Evolutionary conservation across 1,140 invertebrate genomes (phyloP).

Genomic region (Planococcus citri): DNA sequence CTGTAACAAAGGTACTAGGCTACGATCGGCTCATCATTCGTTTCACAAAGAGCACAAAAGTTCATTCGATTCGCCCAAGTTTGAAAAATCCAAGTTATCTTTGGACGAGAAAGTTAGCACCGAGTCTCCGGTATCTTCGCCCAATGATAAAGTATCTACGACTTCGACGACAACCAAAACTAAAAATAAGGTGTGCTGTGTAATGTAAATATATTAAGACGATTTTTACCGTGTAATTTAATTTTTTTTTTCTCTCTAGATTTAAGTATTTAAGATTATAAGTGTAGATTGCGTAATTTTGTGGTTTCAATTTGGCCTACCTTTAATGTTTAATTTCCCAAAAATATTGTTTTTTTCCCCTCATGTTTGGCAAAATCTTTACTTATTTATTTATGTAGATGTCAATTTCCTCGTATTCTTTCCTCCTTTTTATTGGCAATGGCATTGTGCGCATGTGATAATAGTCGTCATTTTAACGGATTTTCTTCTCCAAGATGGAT

Average conservation of each 20-base stretch:
- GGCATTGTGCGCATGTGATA: background rate
- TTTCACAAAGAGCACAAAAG: slow-evolving; percentile 10
- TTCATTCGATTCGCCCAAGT: slow-evolving; percentile 8
- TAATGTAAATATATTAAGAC: background rate
- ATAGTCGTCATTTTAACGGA: background rate
- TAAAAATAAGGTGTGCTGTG: slow-evolving; percentile 13
- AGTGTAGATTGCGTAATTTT: background rate
- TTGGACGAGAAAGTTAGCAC: background rate
- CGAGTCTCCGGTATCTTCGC: background rate
- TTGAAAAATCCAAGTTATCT: background rate
- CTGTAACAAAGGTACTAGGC: background rate
- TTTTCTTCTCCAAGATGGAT: background rate
- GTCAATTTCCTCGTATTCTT: background rate
- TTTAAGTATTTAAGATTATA: background rate
- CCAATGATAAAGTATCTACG: background rate
- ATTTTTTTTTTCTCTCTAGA: no score
- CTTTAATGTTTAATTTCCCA: background rate
- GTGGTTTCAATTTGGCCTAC: slow-evolving; percentile 6
- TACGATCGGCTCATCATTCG: slow-evolving; percentile 7
- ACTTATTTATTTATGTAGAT: background rate
- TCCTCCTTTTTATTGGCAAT: no score
- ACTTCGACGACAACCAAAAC: background rate
- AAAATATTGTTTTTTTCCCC: background rate
- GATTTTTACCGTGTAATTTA: background rate
- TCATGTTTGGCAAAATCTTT: no score